Conservation (phyloP, 2,888 invertebrate species). For the Eupsilia transversa region DNA sequence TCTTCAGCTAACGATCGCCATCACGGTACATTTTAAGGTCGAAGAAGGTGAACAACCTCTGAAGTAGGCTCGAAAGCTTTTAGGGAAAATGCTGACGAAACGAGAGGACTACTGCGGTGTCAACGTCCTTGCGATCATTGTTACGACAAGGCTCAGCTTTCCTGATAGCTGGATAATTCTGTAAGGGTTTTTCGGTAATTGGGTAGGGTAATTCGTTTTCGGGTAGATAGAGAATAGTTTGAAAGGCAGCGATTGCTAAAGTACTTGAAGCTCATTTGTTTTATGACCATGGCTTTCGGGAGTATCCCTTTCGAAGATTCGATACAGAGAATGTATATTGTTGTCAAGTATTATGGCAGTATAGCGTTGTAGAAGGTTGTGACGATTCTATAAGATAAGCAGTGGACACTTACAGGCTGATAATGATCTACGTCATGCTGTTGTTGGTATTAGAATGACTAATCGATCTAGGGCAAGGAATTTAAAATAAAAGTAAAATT, state of each 20-base stretch:
- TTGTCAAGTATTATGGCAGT: neutral
- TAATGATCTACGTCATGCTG: neutral
- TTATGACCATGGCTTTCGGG: neutral
- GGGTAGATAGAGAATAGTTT: neutral
- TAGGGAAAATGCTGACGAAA: conserved; percentile 36
- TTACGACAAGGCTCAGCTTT: conserved; percentile 14
- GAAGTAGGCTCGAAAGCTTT: conserved; percentile 42
- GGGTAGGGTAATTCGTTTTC: conserved; percentile 3
- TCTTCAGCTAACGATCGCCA: conserved; percentile 30
- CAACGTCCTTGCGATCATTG: conserved; percentile 29
- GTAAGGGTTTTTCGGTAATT: neutral
- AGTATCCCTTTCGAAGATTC: neutral
- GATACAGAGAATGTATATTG: neutral
- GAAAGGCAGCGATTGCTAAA: neutral
- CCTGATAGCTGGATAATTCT: neutral
- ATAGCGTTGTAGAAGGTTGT: neutral
- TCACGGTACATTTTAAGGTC: conserved; percentile 37
- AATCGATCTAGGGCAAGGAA: neutral
- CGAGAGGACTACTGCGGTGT: conserved; percentile 32
- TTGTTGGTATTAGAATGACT: neutral
- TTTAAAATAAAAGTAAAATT: too few species aligned
- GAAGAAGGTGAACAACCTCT: conserved; percentile 24
- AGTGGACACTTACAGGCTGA: neutral
- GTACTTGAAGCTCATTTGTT: neutral
- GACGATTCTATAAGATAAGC: neutral